Evolutionary conservation across 2,888 invertebrate genomes (phyloP), one percentile per base, ranked within the genome.

Genomic region (Drosophila mulleri): DNA sequence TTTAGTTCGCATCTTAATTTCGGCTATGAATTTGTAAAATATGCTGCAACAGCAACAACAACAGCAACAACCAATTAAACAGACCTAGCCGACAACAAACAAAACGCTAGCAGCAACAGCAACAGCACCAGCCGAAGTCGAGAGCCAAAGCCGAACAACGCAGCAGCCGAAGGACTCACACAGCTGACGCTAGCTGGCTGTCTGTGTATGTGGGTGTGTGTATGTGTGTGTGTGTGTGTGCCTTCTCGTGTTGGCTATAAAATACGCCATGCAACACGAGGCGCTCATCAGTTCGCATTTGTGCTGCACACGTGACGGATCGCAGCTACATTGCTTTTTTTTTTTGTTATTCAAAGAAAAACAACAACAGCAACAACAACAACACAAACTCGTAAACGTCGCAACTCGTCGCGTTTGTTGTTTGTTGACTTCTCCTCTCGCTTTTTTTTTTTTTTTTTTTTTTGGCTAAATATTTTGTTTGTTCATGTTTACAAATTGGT

Each of bases 401-500:
- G 18, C 44, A 18, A 5, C 29, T 9, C 29, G 6, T 45, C 44
- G 23, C 48, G 35, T 52, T 50, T 18, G 23, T n/a, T 57, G 35
- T 59, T 59, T 58, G 20, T 61, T 16, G 20, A 18, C 26, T n/a
- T 52, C 47, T 64, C 16, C 14, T 6, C 37, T 39, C 14, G 6
- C 7, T 32, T 32, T 32, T 32, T 9, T 29, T 8, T 29, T 37
- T 37, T 37, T 14, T 37, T 52, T 56, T 66, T 72, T 69, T 62
- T 54, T 41, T 41, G 9, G n/a, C 41, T 3, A n/a, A 52, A 50
- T 45, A 6, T 23, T 44, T 58, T 48, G 1, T 37, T 58, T 60
- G 57, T 66, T 56, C 54, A 93, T 93, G 93, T 93, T 93, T 83
- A 93, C 93, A 65, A 93, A 93, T 83, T 93, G 93, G 93, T 74